Evolutionary conservation across 2,888 invertebrate species (phyloP).

Genomic region (Agrotis clavis): DNA sequence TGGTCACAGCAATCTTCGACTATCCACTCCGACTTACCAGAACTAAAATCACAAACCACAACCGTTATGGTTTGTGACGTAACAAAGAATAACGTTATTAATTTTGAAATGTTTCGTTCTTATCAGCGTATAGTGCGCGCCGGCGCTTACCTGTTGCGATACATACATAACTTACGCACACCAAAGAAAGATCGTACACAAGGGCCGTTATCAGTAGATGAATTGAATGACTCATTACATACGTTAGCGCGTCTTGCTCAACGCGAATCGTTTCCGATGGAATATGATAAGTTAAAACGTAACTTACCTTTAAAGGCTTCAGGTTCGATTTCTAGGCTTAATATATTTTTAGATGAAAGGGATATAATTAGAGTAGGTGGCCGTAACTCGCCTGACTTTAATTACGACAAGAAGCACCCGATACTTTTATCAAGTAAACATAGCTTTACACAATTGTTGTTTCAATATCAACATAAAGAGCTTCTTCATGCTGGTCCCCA

Average conservation of each 20-base stretch:
- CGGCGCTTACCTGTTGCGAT: not conserved
- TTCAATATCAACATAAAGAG: not conserved
- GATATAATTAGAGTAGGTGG: not conserved
- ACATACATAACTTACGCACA: no score
- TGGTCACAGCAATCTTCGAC: not conserved
- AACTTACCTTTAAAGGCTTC: no score
- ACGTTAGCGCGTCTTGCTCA: no score
- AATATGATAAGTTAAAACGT: no score
- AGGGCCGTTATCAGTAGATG: no score
- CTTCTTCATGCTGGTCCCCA: constrained; percentile 3
- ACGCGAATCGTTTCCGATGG: no score
- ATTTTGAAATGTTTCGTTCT: not conserved
- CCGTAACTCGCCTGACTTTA: constrained; percentile 1
- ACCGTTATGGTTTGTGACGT: not conserved
- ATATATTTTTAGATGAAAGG: not conserved
- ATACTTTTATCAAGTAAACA: not conserved
- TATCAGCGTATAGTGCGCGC: not conserved
- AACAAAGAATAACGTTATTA: not conserved
- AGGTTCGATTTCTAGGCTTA: no score
- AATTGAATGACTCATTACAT: no score
- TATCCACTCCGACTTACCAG: not conserved
- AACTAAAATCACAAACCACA: not conserved
- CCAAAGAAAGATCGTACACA: not conserved
- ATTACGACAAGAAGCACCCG: not conserved
- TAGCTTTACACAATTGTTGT: not conserved